Base-by-base conservation (phyloP, 23 tunicate species). In the Corella eumyota region DNA sequence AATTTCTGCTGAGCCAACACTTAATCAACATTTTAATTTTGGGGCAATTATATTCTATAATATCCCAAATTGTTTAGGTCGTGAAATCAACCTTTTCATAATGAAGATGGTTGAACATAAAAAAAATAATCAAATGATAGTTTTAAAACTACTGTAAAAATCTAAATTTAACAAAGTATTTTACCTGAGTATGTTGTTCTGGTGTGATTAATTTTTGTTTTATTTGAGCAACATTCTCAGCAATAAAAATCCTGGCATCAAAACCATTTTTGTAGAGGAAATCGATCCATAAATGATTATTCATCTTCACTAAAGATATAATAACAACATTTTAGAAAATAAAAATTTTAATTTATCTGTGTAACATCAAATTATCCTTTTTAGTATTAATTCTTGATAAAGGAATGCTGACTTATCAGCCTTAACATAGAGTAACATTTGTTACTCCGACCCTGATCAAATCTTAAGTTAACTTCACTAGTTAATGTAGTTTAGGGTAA, bases 231-330 rank as follows among this genome's bases (percentile, higher is more conserved):
- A 67, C 19, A 33, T 76, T 57, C 21, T 25, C 45, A 30, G 45
- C 40, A 22, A 76, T 67, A 32, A 67, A 76, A 23, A 59, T 17
- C 6, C 32, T 23, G 3, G 74, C 74, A 67, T 76, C 74, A 6
- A 67, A 30, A 21, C 47, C 45, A 38, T 40, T 36, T 56, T 76
- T 67, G 60, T 30, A 59, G 31, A 76, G 67, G 49, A 65, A 76
- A 45, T 76, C 83, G 15, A 51, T 59, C 68, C 65, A 76, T 30
- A 67, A 20, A 26, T 76, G 61, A 25, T 60, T 30, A 34, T 67
- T 54, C 9, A 65, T 45, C 13, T 45, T 38, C 4, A 25, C 81
- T 75, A 65, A 36, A 75, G 21, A 22, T 4, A 36, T n/a, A 67
- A 53, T 25, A 13, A 25, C 15, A 69, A 11, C 29, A 71, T 56